phyloP scores from a whole-genome alignment of 23 tunicate species.

The Trididemnum nubilum region DNA sequence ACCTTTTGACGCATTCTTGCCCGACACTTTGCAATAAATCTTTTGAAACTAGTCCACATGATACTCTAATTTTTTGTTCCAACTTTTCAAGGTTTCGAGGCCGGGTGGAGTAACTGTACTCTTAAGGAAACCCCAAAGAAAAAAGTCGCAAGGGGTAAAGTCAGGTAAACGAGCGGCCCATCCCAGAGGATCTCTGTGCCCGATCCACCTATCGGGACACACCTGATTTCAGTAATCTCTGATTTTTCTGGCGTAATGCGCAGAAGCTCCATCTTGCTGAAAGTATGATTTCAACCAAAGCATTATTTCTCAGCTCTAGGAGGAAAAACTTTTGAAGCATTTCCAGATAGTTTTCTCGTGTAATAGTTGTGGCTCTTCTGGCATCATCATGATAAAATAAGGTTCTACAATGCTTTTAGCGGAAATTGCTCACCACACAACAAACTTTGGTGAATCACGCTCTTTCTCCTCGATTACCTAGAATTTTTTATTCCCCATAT shows the following conservation, averaged over 20 bases:
- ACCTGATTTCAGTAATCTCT: too few species aligned
- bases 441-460: constrained; percentile 18
- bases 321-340: constrained; percentile 18
- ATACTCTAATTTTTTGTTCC: too few species aligned
- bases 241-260: constrained; percentile 23
- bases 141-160: too few species aligned
- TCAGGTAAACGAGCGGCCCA: too few species aligned
- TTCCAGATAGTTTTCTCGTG: constrained; percentile 22
- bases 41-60: too few species aligned
- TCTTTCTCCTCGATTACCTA: constrained; percentile 25
- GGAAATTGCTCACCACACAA: constrained; percentile 23
- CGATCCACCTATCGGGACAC: too few species aligned
- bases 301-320: constrained; percentile 17
- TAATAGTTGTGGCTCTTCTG: too few species aligned
- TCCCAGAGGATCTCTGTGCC: too few species aligned
- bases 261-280: constrained; percentile 27
- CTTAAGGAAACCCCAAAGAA: constrained; percentile 19
- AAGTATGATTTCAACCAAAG: constrained; percentile 6
- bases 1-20: too few species aligned
- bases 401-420: constrained; percentile 8
- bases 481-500: constrained; percentile 9
- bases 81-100: too few species aligned
- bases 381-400: constrained; percentile 14
- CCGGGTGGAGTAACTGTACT: not conserved
- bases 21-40: too few species aligned